Evolutionary conservation across 2,113 vertebrate species (phyloP), one percentile per base, ranked within the genome.

Genomic region (Mustela nigripes): DNA sequence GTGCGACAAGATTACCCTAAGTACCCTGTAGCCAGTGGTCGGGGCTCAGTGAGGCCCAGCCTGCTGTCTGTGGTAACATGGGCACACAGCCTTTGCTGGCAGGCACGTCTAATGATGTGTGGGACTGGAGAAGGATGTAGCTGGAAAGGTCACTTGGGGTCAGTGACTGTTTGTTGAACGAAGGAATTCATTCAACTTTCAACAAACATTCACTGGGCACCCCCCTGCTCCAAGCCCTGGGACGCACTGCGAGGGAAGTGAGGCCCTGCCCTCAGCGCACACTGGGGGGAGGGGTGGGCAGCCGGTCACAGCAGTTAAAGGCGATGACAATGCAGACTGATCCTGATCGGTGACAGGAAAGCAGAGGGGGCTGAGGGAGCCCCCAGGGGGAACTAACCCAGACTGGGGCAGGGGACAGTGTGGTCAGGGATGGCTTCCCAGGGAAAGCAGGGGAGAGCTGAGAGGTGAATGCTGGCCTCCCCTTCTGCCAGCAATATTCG

Each of bases 161-260:
- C 96, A 96, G 31, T 80, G 95, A 74, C 69, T 93, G 82, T 97
- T 98, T 96, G 86, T 82, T 85, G 85, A 97, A 90, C 3, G 19
- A 93, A 95, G 92, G 50, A 83, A 95, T 96, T 96, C 89, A 89
- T 89, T 96, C 69, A 62, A 53, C 69, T 94, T 86, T 97, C 93
- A 89, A 93, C 78, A 95, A 96, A 97, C 86, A 89, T 85, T 91
- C 50, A 18, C 22, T 31, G 45, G 91, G 82, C 1, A 1, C 21
- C 53, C 71, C 60, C 39, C 16, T 45, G 42, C 4, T 1, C 65
- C 74, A 31, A 78, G n/a, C 48, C 76, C 73, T n/a, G 74, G 83
- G 81, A 76, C 81, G 7, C 14, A 7, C 31, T 36, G 33, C 16
- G 62, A 84, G 73, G 56, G 89, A 87, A 62, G 63, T 7, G 1